phyloP scores from a whole-genome alignment of 2,888 invertebrate genomes.

The Xestia ashworthii region DNA sequence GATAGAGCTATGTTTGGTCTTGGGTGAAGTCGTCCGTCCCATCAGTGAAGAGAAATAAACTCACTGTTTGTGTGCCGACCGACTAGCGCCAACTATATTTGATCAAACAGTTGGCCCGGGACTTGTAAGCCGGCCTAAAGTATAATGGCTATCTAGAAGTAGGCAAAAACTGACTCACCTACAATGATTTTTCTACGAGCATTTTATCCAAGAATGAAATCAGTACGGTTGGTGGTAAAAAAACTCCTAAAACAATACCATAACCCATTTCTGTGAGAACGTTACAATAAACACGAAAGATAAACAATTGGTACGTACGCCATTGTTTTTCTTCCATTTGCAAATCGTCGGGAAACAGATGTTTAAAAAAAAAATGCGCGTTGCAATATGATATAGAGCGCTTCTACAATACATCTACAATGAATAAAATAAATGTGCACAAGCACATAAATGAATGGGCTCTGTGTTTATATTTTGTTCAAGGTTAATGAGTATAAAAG shows the following conservation, averaged over 20 bases:
- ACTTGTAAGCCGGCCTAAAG: neutral
- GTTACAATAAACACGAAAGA: conserved; percentile 40
- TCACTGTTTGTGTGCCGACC: conserved; percentile 9
- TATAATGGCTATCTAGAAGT: neutral
- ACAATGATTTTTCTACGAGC: neutral
- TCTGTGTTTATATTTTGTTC: neutral
- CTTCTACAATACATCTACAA: neutral
- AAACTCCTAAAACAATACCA: conserved; percentile 30
- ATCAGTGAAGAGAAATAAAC: conserved; percentile 11
- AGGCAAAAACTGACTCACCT: neutral
- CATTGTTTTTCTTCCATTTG: conserved; percentile 50
- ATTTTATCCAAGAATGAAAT: neutral
- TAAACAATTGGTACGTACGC: conserved; percentile 40
- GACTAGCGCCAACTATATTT: conserved; percentile 21
- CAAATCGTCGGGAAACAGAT: conserved; percentile 26
- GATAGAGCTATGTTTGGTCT: conserved; percentile 16
- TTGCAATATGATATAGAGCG: conserved; percentile 1
- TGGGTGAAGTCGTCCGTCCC: neutral
- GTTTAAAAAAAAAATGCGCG: conserved; percentile 17
- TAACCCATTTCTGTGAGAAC: conserved; percentile 41
- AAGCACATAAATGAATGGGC: neutral
- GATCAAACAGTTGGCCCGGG: conserved; percentile 33
- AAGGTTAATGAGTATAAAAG: conserved; percentile 8
- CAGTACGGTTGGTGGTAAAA: neutral
- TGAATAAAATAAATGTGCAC: neutral